Base-by-base conservation (phyloP, 2,888 invertebrate genomes). In the Tetheella fluctuosa region DNA sequence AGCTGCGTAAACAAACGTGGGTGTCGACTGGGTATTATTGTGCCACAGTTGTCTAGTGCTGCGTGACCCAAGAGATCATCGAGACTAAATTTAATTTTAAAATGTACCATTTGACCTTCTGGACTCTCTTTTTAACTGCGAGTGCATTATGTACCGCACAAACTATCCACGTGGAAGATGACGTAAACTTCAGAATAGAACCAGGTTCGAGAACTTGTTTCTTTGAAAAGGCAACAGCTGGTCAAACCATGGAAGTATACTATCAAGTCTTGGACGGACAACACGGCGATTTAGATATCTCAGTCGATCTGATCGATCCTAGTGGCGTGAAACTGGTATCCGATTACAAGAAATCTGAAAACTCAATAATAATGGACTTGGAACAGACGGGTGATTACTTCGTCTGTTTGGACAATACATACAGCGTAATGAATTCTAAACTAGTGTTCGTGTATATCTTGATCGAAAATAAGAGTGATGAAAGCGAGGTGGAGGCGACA, bases 351-450 rank as follows among this genome's bases (percentile, higher is more conserved):
- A 95, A 95, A 79, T 86, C 95, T 0, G 95, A 96, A 80, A 96
- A 96, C 73, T 93, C 94, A 23, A 95, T 96, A 71, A 94, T 96
- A 58, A 85, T 95, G 64, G 94, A 95, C 56, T 92, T 95, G 23
- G 81, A 86, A 48, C 79, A 88, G 37, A 93, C 94, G 52, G 98
- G 97, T 15, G 97, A 97, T 76, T 97, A 96, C 84, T 94, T 95
- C 61, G 94, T 98, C 71, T 98, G 98, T 81, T 96, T 98, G 84
- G 98, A 98, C 84, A 98, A 98, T 82, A 95, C 95, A 0, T 96
- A 96, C 83, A 97, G 97, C 82, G 89, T 95, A 58, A 96, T 96
- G 77, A 96, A 97, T 74, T 94, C 95, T 0, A 98, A 98, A 85
- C 95, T 96, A 0, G 96, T 98, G 0, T 97, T 96, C 81, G 95